Evolutionary conservation across 2,888 invertebrate species (phyloP), one percentile per base, ranked within the genome.

Genomic region (Thereva unica): DNA sequence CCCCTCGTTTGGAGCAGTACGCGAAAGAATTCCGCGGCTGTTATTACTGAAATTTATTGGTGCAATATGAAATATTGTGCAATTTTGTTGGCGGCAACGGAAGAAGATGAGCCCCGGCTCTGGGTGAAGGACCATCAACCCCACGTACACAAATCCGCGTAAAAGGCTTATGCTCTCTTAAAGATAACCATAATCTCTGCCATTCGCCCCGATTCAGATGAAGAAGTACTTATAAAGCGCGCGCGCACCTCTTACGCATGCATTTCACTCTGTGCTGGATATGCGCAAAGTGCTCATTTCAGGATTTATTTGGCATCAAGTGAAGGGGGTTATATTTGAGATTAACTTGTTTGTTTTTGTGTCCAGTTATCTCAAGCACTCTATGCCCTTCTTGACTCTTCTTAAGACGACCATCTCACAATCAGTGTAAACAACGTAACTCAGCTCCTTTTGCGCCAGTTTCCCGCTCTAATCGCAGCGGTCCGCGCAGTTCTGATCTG

Each of bases 51-150:
- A 72, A 72, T 72, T 72, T 72, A 72, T 72, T 70, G 71, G 69
- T 69, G 67, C 66, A 70, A 67, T 71, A 72, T 72, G 72, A 72
- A 71, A 72, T 72, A 72, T 72, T 71, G 71, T 68, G 71, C 71
- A 72, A 72, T 72, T 72, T 71, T 66, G 70, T 68, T 70, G 69
- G 66, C 69, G 71, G 71, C 70, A 68, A 66, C 68, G 68, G 69
- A 71, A 65, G 66, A 67, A 67, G 66, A 67, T 59, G 65, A 68
- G 49, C 64, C 66, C 70, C 56, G 52, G 64, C 65, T 54, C 55
- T 44, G 35, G 37, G 68, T 65, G 68, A 66, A 68, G 44, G 66
- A 41, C 64, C 68, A 66, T 42, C 64, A 67, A 67, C 67, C 55
- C 52, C 37, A 9, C 44, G 42, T 10, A 41, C 40, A 23, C 23